Base-by-base conservation (phyloP, 1,140 invertebrate genomes). In the Macrobrachium nipponense region DNA sequence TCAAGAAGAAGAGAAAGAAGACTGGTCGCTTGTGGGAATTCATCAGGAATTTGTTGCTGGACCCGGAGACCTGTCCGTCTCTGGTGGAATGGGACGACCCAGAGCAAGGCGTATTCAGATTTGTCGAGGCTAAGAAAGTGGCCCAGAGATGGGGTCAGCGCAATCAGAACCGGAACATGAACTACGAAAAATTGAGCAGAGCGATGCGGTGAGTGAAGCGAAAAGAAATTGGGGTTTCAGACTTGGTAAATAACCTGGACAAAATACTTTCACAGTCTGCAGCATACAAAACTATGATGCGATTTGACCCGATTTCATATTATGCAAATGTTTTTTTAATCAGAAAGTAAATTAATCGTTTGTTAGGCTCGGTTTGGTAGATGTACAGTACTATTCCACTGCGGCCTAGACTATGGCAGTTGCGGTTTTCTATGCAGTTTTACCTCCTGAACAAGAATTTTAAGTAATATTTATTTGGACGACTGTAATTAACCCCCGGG, bases 131-230 rank as follows among this genome's bases (percentile, higher is more conserved):
- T 43, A 81, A 88, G 43, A 82, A 84, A 43, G 87, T 88, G 23
- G 87, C 87, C 2, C 72, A 81, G 78, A 62, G 61, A 27, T 87
- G 66, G 89, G 68, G 82, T 6, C 88, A 88, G 64, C 76, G 80
- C 20, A 86, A 86, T 18, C 64, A 61, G 23, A 98, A 98, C 90
- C 94, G 94, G 27, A 94, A 95, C 89, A 98, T 98, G 97, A 98
- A 95, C n/a, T 98, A 98, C 90, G 97, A 98, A 90, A 98, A 98
- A 91, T 94, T 98, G 87, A 97, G 96, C 91, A 91, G 97, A 89
- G 97, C 97, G 5, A 98, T 98, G 96, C 94, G 97, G 94, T 96
- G 20, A 75, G 83, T 36, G 17, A 1, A 58, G 23, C 58, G 11
- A 64, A 18, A 51, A 51, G 51, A 66, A 17, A 0, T 0, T 8